These are phyloP conservation scores for Stenotaenia linearis DNA, from an alignment of 2,888 invertebrate genomes.

Conservation along the genomic window DNA sequence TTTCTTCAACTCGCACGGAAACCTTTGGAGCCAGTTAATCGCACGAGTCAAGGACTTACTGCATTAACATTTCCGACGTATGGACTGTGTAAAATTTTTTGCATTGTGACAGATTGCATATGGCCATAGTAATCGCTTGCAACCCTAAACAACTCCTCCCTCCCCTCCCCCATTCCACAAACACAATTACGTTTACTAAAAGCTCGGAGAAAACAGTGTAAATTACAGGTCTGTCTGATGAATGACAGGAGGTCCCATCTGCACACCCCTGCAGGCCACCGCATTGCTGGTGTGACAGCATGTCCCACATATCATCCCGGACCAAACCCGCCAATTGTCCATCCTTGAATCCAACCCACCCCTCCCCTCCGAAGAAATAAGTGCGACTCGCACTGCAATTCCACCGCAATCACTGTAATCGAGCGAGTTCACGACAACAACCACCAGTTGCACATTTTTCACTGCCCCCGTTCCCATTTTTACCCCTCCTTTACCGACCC, in stretches of 20 bases:
- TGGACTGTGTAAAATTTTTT: no score
- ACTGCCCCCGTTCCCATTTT: neutral
- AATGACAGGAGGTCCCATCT: conserved; percentile 12
- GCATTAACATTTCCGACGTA: no score
- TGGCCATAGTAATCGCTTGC: no score
- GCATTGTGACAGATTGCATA: no score
- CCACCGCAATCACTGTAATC: conserved; percentile 3
- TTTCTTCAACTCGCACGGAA: no score
- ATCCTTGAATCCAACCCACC: neutral
- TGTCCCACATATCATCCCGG: conserved; percentile 18
- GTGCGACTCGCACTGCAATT: neutral
- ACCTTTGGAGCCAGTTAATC: no score
- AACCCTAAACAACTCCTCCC: neutral
- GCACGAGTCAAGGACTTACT: no score
- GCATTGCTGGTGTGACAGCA: conserved; percentile 20
- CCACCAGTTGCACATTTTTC: conserved; percentile 21
- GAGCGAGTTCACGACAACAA: neutral
- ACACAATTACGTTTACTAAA: neutral
- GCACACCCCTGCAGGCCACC: conserved; percentile 7
- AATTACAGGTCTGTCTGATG: conserved; percentile 23
- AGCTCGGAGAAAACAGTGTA: neutral
- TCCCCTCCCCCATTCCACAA: neutral
- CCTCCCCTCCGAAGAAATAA: neutral
- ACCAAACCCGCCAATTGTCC: conserved; percentile 22
- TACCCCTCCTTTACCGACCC: conserved; percentile 7